Percentiles rank a stretch among this genome's conserved stretches.
Conservation (phyloP, 2,797 vertebrate genomes). For the Microctenopoma stevenorrisi region DNA sequence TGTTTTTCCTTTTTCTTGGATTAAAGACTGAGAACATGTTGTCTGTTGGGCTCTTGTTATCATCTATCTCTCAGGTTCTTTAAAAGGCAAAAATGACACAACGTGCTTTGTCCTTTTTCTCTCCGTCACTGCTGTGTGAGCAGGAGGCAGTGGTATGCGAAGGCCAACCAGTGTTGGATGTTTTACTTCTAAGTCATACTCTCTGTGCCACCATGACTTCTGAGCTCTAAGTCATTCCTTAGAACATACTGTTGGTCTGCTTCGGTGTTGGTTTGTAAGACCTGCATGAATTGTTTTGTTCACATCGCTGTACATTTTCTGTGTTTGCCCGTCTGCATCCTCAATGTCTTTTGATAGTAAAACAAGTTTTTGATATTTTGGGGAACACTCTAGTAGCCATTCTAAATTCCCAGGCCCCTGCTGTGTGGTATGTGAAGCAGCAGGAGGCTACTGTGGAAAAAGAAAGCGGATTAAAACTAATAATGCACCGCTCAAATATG, state of each 20-base stretch:
- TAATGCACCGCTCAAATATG: no score
- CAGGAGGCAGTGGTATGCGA: conserved; percentile 48
- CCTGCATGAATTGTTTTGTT: conserved; percentile 3
- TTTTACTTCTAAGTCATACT: conserved; percentile 63
- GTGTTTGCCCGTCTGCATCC: background rate
- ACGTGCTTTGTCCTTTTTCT: conserved; percentile 17
- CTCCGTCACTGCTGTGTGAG: conserved; percentile 24
- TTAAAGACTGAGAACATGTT: conserved; percentile 3
- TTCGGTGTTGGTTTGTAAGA: no score
- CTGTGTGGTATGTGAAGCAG: no score
- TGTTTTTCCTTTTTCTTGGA: background rate
- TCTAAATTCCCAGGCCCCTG: no score
- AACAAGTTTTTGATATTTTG: no score
- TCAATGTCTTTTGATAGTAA: no score
- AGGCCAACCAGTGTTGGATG: conserved; percentile 59
- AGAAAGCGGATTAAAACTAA: no score
- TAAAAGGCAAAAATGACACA: conserved; percentile 38
- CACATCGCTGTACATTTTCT: background rate
- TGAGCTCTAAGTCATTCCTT: conserved; percentile 11
- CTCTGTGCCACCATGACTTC: conserved; percentile 33
- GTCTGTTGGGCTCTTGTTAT: conserved; percentile 35
- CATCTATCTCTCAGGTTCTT: conserved; percentile 29
- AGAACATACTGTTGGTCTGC: background rate
- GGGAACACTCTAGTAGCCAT: no score
- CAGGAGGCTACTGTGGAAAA: no score